Conservation (phyloP, 2,113 vertebrate genomes). For the Mesoclemmys tuberculata region DNA sequence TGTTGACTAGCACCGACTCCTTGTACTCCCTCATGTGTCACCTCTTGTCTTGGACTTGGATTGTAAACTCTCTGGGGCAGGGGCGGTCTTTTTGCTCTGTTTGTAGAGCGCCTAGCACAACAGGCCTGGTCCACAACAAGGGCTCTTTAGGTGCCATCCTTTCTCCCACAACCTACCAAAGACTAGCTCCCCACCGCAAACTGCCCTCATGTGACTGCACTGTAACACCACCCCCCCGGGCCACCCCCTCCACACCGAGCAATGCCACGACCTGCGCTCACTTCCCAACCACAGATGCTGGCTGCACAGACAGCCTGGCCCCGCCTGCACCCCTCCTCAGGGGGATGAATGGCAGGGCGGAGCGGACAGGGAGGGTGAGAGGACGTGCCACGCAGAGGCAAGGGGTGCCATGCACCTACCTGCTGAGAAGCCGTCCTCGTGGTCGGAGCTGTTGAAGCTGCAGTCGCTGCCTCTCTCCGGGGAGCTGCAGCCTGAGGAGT, state of each 20-base stretch:
- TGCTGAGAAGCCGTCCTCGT: conserved; percentile 87
- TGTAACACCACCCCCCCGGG: too few relatives aligned
- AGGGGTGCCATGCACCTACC: conserved; percentile 73
- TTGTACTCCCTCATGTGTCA: not conserved
- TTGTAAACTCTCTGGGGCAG: not conserved
- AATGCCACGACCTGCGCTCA: too few relatives aligned
- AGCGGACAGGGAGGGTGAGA: not conserved
- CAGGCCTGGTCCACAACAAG: not conserved
- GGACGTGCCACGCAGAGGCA: not conserved
- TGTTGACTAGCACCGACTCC: not conserved
- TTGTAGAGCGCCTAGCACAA: not conserved
- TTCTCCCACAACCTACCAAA: not conserved
- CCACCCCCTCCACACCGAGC: too few relatives aligned
- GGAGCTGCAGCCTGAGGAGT: conserved; percentile 83
- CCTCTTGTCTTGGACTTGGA: not conserved
- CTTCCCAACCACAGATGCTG: not conserved
- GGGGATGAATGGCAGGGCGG: not conserved
- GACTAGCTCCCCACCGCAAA: too few relatives aligned
- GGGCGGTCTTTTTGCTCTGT: not conserved
- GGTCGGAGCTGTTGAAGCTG: conserved; percentile 89
- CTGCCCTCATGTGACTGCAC: not conserved
- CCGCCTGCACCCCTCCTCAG: too few relatives aligned
- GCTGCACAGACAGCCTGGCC: too few relatives aligned
- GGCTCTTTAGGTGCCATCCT: not conserved
- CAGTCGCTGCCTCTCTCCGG: conserved; percentile 85